Base-by-base conservation (phyloP, 2,888 invertebrate genomes). In the Drosophila mettleri region DNA sequence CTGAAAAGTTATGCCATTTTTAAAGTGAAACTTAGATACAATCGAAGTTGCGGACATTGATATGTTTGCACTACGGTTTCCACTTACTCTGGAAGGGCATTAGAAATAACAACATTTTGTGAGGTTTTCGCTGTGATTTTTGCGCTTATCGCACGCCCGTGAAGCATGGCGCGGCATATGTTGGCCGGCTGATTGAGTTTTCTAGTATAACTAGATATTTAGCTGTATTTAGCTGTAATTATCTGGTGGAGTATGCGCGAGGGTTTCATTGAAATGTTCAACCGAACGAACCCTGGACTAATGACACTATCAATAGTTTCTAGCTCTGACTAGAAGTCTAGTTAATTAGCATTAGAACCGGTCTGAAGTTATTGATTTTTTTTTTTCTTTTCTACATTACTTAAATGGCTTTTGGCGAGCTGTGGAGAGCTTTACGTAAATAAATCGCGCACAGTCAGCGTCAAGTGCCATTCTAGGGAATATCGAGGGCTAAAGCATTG, bases 341-440 rank as follows among this genome's bases (percentile, higher is more conserved):
- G 39, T 27, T 46, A 41, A 72, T 53, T 58, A 34, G 43, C 73
- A 58, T 49, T 38, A 18, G 24, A 73, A 66, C 74, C 59, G 73
- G 70, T 66, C 55, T 55, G 2, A 58, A 48, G 41, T 3, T 48
- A 20, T 22, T 36, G 48, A 24, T 27, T 58, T 31, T 54, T 29
- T 3, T 48, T 14, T 22, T 36, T 54, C 24, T 27, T 58, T 31
- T 54, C 22, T 31, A 49, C 29, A 45, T 36, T 31, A 10, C 36
- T 36, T 36, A 71, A 51, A 20, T 18, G 52, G 36, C 18, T 27
- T 41, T 49, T 52, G 8, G 22, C 41, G 48, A 22, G 20, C 29
- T 53, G 5, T 49, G 7, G 20, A 52, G 45, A 41, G 48, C 48
- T 20, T 33, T 39, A 36, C 22, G 31, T 54, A 59, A 29, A 52